These are phyloP conservation scores for Ceratitis capitata DNA, from an alignment of 1,140 invertebrate genomes.

Conservation along the genomic window DNA sequence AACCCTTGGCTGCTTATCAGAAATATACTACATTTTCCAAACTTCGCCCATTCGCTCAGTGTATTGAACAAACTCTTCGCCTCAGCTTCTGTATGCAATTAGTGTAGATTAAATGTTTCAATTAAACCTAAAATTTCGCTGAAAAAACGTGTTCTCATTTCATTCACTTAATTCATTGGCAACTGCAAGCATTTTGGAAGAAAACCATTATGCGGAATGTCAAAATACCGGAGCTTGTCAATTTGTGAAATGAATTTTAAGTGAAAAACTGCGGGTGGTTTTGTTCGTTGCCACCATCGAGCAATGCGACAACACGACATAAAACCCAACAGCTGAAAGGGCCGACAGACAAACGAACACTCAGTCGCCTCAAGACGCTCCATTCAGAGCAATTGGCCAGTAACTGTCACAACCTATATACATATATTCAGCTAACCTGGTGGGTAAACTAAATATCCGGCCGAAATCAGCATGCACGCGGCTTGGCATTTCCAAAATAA, in stretches of 20 bases:
- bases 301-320: slow-evolving; percentile 23
- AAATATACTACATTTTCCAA: too few relatives aligned
- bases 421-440: background rate
- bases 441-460: background rate
- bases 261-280: slow-evolving; percentile 45
- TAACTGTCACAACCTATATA: background rate
- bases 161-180: background rate
- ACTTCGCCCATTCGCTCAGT: too few relatives aligned
- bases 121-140: background rate
- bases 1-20: too few relatives aligned
- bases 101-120: background rate
- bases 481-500: background rate
- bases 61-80: too few relatives aligned
- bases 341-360: slow-evolving; percentile 18
- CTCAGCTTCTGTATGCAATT: too few relatives aligned
- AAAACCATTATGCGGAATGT: background rate
- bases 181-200: background rate
- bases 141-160: background rate
- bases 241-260: slow-evolving; percentile 46
- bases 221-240: slow-evolving; percentile 37
- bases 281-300: slow-evolving; percentile 42
- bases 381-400: background rate
- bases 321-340: slow-evolving; percentile 34
- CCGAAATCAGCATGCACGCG: background rate
- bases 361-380: background rate